Evolutionary conservation across 2,888 invertebrate genomes (phyloP).

Genomic region (Venusia cambrica): DNA sequence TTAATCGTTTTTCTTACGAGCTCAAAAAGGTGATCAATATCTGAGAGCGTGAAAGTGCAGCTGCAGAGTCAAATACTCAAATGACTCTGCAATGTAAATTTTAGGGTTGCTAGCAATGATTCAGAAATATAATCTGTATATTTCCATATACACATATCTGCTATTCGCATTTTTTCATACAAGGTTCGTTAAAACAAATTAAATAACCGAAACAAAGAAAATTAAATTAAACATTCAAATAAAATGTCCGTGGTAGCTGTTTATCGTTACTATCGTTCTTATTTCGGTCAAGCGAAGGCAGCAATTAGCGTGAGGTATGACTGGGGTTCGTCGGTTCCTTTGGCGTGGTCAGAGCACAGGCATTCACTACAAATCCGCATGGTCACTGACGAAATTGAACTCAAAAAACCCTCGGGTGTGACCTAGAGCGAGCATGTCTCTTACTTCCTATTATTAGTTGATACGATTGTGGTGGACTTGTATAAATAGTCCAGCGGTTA

Average conservation of each 20-base stretch:
- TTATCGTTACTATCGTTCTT: slow-evolving; percentile 2
- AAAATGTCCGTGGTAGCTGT: background rate
- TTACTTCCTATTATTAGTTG: slow-evolving; percentile 72
- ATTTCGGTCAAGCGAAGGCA: slow-evolving; percentile 4
- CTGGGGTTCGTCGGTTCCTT: slow-evolving; percentile 13
- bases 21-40: no score
- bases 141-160: slow-evolving; percentile 26
- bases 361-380: slow-evolving; percentile 58
- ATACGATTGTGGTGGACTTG: slow-evolving; percentile 55
- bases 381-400: slow-evolving; percentile 60
- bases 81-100: no score
- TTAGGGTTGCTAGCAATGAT: no score
- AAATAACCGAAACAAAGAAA: slow-evolving; percentile 21
- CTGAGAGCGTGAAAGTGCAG: no score
- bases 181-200: slow-evolving; percentile 28
- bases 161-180: slow-evolving; percentile 32
- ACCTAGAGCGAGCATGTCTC: slow-evolving; percentile 64
- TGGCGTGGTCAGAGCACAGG: slow-evolving; percentile 29
- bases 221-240: slow-evolving; percentile 5
- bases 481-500: slow-evolving; percentile 58
- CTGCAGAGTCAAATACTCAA: no score
- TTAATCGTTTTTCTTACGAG: no score
- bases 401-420: slow-evolving; percentile 60
- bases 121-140: no score
- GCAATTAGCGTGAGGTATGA: slow-evolving; percentile 13